These are phyloP conservation scores for Okapia johnstoni DNA, from an alignment of 2,113 vertebrate species.

Conservation along the genomic window DNA sequence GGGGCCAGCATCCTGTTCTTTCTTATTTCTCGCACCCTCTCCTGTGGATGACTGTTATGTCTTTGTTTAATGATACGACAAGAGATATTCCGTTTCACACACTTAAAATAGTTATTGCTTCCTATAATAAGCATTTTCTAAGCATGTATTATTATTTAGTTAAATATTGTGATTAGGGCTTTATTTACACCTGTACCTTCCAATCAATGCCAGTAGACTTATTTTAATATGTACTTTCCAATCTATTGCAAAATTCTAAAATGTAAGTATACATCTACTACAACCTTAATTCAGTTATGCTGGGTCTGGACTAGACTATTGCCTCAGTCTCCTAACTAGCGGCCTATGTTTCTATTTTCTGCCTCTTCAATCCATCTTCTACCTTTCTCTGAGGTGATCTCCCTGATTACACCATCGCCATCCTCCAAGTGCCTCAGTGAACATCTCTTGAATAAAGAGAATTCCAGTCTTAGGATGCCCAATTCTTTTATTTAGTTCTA, in stretches of 20 bases:
- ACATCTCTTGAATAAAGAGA: not conserved
- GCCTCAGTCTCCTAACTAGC: not conserved
- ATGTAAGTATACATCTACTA: not conserved
- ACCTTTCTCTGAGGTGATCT: not conserved
- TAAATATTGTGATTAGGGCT: not conserved
- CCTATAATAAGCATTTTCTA: not conserved
- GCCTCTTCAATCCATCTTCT: not conserved
- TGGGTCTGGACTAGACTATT: too few relatives aligned
- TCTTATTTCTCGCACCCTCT: not conserved
- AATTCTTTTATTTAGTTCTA: not conserved
- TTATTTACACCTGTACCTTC: not conserved
- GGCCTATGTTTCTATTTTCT: not conserved
- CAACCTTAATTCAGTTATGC: not conserved
- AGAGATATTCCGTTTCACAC: not conserved
- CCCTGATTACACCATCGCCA: not conserved
- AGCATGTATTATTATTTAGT: not conserved
- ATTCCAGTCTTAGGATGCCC: not conserved
- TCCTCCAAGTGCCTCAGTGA: not conserved
- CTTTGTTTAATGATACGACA: not conserved
- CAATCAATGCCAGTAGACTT: not conserved
- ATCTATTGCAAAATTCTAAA: not conserved
- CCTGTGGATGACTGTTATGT: not conserved
- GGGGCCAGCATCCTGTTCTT: not conserved
- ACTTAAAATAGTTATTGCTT: not conserved
- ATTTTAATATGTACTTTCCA: not conserved